A percentile compares a stretch with the other conserved stretches of the same genome.
Conservation (phyloP, 37 sponge, comb jelly and placozoan genomes). For the Hormiphora californensis region DNA sequence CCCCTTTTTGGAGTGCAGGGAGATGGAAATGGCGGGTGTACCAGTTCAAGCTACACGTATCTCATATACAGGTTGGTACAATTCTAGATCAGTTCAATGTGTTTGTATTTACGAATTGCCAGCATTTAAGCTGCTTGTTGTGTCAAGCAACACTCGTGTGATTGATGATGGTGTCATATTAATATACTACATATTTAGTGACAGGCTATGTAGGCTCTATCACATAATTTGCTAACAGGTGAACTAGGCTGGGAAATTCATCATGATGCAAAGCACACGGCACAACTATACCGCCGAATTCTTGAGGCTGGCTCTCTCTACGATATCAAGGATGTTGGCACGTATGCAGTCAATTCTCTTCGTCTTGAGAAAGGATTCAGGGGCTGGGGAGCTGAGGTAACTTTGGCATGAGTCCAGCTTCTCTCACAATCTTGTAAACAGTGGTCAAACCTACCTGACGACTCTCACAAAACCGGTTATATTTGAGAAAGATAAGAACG, state of each 20-base stretch:
- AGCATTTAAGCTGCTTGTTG: no score
- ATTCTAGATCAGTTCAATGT: no score
- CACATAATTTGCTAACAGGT: background rate
- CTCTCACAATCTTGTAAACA: no score
- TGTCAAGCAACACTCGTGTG: no score
- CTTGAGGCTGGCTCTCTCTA: conserved; percentile 33
- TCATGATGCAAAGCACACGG: background rate
- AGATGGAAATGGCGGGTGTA: conserved; percentile 17
- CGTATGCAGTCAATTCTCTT: conserved; percentile 52
- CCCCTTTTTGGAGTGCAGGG: conserved; percentile 39
- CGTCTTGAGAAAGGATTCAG: conserved; percentile 56
- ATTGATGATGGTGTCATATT: no score
- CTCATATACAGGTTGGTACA: conserved; percentile 61
- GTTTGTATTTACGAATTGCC: no score
- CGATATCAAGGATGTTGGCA: conserved; percentile 55
- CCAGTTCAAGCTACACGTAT: conserved; percentile 25
- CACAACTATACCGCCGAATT: background rate
- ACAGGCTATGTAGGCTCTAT: no score
- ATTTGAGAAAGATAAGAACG: no score
- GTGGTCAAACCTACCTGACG: no score
- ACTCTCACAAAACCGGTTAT: no score
- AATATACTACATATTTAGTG: no score
- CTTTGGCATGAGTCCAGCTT: background rate
- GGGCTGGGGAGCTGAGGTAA: conserved; percentile 60
- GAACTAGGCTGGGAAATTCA: conserved; percentile 59